Percentiles rank a stretch among this genome's conserved stretches.
These are phyloP conservation scores for Brachycybe producta DNA, from an alignment of 2,888 invertebrate genomes.

Conservation along the genomic window DNA sequence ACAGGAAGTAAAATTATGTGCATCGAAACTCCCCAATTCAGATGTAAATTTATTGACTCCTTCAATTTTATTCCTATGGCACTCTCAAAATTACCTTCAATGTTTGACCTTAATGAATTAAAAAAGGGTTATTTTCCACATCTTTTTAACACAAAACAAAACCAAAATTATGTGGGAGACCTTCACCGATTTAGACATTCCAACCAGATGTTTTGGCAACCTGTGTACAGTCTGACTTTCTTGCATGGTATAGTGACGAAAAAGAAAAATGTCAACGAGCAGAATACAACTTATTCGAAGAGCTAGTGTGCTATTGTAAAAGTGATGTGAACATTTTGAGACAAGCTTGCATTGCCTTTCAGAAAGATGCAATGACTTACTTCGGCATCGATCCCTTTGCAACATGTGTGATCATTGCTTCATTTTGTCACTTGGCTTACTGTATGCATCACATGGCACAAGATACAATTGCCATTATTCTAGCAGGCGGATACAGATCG, in stretches of 20 bases:
- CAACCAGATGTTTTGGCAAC: not conserved
- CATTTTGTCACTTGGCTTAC: not conserved
- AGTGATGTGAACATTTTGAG: not conserved
- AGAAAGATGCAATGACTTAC: no score
- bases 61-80: slow-evolving; percentile 6
- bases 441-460: not conserved
- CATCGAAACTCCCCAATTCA: not conserved
- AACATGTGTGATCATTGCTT: not conserved
- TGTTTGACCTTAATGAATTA: not conserved
- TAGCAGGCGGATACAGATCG: no score
- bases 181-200: not conserved
- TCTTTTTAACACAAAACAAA: not conserved
- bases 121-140: slow-evolving; percentile 6
- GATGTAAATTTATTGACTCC: slow-evolving; percentile 9
- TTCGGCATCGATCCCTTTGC: not conserved
- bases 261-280: no score
- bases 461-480: no score
- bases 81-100: not conserved
- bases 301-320: not conserved
- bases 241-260: not conserved
- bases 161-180: not conserved
- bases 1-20: not conserved
- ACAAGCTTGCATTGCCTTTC: no score
- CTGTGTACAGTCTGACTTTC: not conserved
- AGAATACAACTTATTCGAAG: not conserved